A percentile compares a stretch with the other conserved stretches of the same genome.
Conservation (phyloP, 2,888 invertebrate genomes). For the Erannis defoliaria region DNA sequence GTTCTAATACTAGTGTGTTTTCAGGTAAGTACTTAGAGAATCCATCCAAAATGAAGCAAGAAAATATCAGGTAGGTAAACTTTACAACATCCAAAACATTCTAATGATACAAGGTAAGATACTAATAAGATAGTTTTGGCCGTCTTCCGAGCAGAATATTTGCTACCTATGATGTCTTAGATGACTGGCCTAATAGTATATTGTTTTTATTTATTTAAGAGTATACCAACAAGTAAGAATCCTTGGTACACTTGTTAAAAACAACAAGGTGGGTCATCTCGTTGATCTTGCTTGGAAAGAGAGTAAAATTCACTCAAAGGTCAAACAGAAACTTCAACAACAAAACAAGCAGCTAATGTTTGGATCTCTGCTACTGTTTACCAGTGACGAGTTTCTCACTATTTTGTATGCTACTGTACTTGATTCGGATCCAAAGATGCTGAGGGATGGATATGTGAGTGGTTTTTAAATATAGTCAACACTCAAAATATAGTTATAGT, state of each 20-base stretch:
- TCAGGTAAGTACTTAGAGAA: slow-evolving; percentile 82
- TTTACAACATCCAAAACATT: too few species aligned
- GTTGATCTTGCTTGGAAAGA: slow-evolving; percentile 73
- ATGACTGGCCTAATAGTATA: background rate
- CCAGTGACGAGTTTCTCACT: slow-evolving; percentile 89
- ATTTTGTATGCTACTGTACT: slow-evolving; percentile 90
- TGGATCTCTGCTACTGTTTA: slow-evolving; percentile 91
- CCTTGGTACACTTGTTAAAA: slow-evolving; percentile 68
- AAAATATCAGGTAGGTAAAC: slow-evolving; percentile 79
- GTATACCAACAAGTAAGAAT: slow-evolving; percentile 81
- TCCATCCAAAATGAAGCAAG: slow-evolving; percentile 70
- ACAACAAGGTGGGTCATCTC: slow-evolving; percentile 76
- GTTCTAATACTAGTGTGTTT: slow-evolving; percentile 33
- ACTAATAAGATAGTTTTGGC: too few species aligned
- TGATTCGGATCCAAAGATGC: slow-evolving; percentile 77
- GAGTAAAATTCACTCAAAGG: slow-evolving; percentile 50
- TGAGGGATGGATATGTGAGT: slow-evolving; percentile 86
- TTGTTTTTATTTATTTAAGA: slow-evolving; percentile 61
- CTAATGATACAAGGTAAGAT: too few species aligned
- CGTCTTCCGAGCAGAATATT: too few species aligned
- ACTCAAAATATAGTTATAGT: too few species aligned
- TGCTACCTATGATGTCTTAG: too few species aligned
- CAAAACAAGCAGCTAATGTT: slow-evolving; percentile 87
- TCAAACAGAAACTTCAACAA: slow-evolving; percentile 60
- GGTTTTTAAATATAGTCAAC: slow-evolving; percentile 13